Conservation (phyloP, 2,113 vertebrate genomes). For the Zosterops pallidus region DNA sequence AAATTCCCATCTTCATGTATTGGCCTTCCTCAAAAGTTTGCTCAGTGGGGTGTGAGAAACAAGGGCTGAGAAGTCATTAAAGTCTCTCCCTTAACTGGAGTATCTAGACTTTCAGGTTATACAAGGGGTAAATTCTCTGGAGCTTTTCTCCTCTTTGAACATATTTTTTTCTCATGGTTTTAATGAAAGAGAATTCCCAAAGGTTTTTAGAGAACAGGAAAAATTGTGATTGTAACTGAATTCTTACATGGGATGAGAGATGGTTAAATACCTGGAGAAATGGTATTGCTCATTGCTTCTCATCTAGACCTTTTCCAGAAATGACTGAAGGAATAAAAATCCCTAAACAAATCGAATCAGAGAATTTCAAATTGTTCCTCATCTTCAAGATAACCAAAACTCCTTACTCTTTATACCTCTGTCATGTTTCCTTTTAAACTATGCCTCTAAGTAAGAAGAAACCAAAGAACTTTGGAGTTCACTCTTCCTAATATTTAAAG, state of each 20-base stretch:
- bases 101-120: neutral
- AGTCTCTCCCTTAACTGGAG: neutral
- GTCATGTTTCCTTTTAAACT: neutral
- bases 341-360: neutral
- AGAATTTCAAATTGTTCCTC: neutral
- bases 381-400: neutral
- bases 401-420: neutral
- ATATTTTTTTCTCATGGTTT: neutral
- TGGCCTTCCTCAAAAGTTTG: neutral
- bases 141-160: neutral
- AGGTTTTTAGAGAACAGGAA: neutral
- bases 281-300: neutral
- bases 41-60: neutral
- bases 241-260: neutral
- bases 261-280: neutral
- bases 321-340: neutral
- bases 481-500: neutral
- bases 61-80: neutral
- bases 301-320: neutral
- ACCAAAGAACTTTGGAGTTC: neutral
- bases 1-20: neutral
- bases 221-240: neutral
- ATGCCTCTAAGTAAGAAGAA: neutral
- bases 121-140: neutral
- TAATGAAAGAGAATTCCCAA: neutral